Evolutionary conservation across 2,888 invertebrate genomes (phyloP).

Genomic region (Trichopria drosophilae): DNA sequence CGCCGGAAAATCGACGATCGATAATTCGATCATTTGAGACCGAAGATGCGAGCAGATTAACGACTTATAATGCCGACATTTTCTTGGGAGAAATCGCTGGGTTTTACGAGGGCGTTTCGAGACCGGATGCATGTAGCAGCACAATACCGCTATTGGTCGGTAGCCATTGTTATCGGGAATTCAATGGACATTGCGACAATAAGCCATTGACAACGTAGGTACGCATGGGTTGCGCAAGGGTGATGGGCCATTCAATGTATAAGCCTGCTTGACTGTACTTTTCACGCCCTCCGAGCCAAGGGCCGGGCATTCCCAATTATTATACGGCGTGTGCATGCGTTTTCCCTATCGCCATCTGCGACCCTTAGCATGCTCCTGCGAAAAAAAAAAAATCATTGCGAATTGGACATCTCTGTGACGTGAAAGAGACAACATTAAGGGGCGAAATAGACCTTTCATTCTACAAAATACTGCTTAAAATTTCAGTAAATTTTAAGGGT

Average conservation of each 20-base stretch:
- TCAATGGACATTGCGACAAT: slow-evolving; percentile 55
- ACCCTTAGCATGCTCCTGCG: neutral
- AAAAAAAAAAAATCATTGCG: slow-evolving; percentile 6
- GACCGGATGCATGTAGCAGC: slow-evolving; percentile 38
- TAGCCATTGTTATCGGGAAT: slow-evolving; percentile 44
- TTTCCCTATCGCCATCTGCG: slow-evolving; percentile 19
- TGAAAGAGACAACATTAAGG: no score
- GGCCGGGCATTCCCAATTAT: slow-evolving; percentile 25
- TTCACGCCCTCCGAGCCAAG: slow-evolving; percentile 52
- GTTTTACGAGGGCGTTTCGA: no score
- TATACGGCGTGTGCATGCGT: slow-evolving; percentile 22
- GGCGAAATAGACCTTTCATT: no score
- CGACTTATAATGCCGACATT: no score
- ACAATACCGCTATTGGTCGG: slow-evolving; percentile 50
- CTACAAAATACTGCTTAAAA: no score
- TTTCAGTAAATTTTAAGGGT: no score
- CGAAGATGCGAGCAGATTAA: no score
- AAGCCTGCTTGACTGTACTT: slow-evolving; percentile 55
- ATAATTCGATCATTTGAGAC: slow-evolving; percentile 13
- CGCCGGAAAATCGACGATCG: slow-evolving; percentile 12
- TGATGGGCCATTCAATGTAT: slow-evolving; percentile 33
- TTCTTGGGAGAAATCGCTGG: no score
- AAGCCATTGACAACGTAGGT: slow-evolving; percentile 48
- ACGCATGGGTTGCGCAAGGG: slow-evolving; percentile 49
- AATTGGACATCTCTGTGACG: no score